Conservation (phyloP, 2,113 vertebrate genomes). For the Cynoglossus semilaevis region DNA sequence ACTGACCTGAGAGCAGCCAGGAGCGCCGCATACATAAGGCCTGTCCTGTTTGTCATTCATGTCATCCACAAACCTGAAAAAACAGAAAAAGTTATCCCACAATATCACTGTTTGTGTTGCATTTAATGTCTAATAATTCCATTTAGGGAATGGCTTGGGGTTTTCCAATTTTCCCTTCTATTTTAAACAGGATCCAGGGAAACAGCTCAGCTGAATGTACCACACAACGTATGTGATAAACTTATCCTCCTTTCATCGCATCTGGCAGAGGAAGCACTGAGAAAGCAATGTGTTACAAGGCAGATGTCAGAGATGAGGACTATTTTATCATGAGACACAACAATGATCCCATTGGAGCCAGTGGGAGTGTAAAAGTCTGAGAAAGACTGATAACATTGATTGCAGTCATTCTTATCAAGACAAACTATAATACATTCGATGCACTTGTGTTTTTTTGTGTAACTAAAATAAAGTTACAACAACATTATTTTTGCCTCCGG, state of each 20-base stretch:
- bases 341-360: slow-evolving; percentile 51
- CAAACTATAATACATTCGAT: slow-evolving; percentile 8
- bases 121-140: slow-evolving; percentile 1
- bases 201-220: slow-evolving; percentile 10
- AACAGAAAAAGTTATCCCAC: slow-evolving; percentile 32
- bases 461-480: too few relatives aligned
- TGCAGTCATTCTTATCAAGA: slow-evolving; percentile 35
- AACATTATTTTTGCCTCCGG: too few relatives aligned
- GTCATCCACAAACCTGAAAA: slow-evolving; percentile 86
- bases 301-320: slow-evolving; percentile 41
- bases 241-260: slow-evolving; percentile 19
- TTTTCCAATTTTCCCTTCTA: slow-evolving; percentile 16
- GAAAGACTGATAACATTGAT: background rate
- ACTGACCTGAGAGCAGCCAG: slow-evolving; percentile 90
- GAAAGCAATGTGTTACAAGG: slow-evolving; percentile 22
- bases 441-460: background rate
- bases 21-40: slow-evolving; percentile 92
- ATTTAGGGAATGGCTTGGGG: slow-evolving; percentile 3
- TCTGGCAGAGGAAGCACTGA: slow-evolving; percentile 14
- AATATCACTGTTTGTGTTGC: background rate
- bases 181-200: background rate
- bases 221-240: slow-evolving; percentile 2
- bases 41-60: slow-evolving; percentile 98
- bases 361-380: slow-evolving; percentile 13
- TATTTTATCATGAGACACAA: slow-evolving; percentile 22